phyloP scores from a whole-genome alignment of 1,140 invertebrate genomes.

The Drosophila ironensis region DNA sequence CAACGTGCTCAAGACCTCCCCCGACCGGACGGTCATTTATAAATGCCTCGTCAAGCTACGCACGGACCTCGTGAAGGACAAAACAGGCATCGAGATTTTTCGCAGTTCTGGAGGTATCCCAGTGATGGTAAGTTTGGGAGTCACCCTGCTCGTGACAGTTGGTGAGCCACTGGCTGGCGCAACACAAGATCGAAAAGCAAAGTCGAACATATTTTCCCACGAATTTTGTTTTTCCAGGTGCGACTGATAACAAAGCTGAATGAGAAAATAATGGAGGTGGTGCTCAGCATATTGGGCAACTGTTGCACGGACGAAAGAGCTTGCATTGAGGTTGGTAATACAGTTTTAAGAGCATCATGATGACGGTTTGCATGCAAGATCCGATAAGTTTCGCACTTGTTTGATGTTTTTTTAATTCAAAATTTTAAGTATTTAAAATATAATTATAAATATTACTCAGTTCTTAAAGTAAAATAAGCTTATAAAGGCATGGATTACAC shows the following conservation, averaged over 20 bases:
- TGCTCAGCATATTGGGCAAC: constrained; percentile 83
- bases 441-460: too few relatives aligned
- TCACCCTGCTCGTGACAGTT: not conserved
- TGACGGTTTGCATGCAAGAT: too few relatives aligned
- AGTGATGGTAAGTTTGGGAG: constrained; percentile 58
- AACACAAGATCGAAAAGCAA: not conserved
- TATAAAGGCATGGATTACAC: too few relatives aligned
- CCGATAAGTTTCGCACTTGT: too few relatives aligned
- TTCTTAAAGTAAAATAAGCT: too few relatives aligned
- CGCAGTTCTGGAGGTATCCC: constrained; percentile 67
- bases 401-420: not conserved
- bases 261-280: constrained; percentile 82
- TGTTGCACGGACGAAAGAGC: constrained; percentile 82
- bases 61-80: constrained; percentile 77
- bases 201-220: constrained; percentile 6
- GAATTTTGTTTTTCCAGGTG: constrained; percentile 21
- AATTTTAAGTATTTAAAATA: not conserved
- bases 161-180: not conserved
- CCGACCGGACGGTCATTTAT: constrained; percentile 71
- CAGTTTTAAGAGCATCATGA: not conserved
- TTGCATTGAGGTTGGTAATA: constrained; percentile 65
- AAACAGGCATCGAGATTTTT: constrained; percentile 74
- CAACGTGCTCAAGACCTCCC: constrained; percentile 69
- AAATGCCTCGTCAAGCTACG: constrained; percentile 77
- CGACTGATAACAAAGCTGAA: constrained; percentile 63